Percentiles rank a stretch among this genome's conserved stretches.
These are phyloP conservation scores for Plusia festucae DNA, from an alignment of 2,888 invertebrate species.

Conservation along the genomic window DNA sequence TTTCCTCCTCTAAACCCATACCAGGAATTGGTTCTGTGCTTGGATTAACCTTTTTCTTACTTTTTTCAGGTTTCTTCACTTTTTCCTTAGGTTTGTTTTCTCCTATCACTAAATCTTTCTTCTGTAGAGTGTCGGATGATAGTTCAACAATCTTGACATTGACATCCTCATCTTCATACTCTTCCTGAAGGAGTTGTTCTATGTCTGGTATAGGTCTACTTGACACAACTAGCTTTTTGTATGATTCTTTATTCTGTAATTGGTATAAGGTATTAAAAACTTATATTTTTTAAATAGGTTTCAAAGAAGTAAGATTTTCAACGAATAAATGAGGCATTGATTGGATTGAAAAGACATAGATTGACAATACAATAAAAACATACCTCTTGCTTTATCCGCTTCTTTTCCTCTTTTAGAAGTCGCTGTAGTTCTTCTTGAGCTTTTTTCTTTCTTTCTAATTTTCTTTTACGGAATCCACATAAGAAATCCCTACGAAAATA, in stretches of 20 bases:
- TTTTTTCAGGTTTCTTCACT: constrained; percentile 56
- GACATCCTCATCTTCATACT: constrained; percentile 94
- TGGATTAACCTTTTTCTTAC: constrained; percentile 61
- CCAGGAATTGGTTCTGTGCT: constrained; percentile 71
- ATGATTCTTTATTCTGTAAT: constrained; percentile 91
- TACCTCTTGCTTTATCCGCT: constrained; percentile 93
- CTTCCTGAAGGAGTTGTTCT: constrained; percentile 91
- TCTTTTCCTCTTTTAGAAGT: constrained; percentile 93
- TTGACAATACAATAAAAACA: neutral
- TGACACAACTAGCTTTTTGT: constrained; percentile 93
- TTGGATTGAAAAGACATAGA: neutral
- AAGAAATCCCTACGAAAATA: constrained; percentile 91
- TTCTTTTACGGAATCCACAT: constrained; percentile 94
- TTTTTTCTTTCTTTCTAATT: constrained; percentile 92
- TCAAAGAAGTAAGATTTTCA: neutral
- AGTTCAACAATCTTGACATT: constrained; percentile 94
- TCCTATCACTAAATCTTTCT: constrained; percentile 92
- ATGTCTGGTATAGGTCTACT: constrained; percentile 92
- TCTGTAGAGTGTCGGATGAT: constrained; percentile 92
- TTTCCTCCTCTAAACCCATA: constrained; percentile 79
- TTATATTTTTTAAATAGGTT: neutral
- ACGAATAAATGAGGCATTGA: no score
- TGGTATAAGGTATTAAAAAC: neutral
- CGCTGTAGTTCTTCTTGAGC: constrained; percentile 92
- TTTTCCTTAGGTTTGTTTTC: constrained; percentile 89